Percentiles rank a stretch among this genome's conserved stretches.
Evolutionary conservation across 1,140 invertebrate genomes (phyloP).

Genomic region (Ephestia elutella): DNA sequence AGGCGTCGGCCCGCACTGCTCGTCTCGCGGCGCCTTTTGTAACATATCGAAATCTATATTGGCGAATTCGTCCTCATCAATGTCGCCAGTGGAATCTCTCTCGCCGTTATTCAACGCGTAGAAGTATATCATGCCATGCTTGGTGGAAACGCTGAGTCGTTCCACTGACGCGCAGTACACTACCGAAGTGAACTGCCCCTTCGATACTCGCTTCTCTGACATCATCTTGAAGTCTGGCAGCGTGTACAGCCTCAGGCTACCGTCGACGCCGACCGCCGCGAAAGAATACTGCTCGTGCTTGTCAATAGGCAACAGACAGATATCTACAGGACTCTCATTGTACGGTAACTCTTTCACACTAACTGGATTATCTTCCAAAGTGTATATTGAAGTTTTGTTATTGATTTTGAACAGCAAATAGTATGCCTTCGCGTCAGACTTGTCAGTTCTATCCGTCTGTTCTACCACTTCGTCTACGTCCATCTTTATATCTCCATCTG

Average conservation of each 20-base stretch:
- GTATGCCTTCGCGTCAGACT: conserved; percentile 49
- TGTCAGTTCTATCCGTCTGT: conserved; percentile 31
- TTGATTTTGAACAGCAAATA: conserved; percentile 62
- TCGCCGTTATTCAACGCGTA: conserved; percentile 84
- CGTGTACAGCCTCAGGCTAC: conserved; percentile 80
- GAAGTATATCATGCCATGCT: conserved; percentile 86
- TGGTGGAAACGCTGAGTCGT: conserved; percentile 87
- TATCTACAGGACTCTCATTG: conserved; percentile 79
- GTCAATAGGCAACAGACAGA: conserved; percentile 78
- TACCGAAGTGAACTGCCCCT: conserved; percentile 82
- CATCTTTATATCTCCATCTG: conserved; percentile 54
- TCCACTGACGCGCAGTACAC: conserved; percentile 88
- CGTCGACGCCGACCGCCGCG: conserved; percentile 78
- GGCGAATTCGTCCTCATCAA: conserved; percentile 77
- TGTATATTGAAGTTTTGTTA: conserved; percentile 55
- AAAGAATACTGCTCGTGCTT: conserved; percentile 55
- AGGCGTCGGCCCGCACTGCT: conserved; percentile 72
- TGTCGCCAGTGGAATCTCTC: conserved; percentile 80
- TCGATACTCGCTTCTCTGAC: conserved; percentile 78
- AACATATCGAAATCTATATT: conserved; percentile 64
- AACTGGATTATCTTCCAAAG: conserved; percentile 76
- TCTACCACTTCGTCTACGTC: conserved; percentile 50
- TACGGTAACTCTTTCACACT: conserved; percentile 77
- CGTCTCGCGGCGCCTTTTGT: conserved; percentile 44
- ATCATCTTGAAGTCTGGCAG: conserved; percentile 78